Conservation (phyloP, 2,888 invertebrate species). For the Hyposoter didymator region DNA sequence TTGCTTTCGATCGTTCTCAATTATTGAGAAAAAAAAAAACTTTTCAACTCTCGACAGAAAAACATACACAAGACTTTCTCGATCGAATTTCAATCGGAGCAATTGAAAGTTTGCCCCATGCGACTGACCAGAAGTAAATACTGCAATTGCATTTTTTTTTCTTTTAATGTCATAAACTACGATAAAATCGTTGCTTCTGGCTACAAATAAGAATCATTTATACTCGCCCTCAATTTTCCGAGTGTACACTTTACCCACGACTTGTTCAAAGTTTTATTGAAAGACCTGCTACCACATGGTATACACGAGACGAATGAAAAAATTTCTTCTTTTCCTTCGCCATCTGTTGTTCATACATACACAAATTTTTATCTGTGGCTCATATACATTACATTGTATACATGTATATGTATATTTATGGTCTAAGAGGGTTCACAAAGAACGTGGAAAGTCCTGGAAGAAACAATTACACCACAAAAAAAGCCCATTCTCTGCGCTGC, state of each 20-base stretch:
- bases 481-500: conserved; percentile 64
- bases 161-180: not conserved
- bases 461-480: conserved; percentile 76
- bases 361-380: conserved; percentile 5
- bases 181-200: conserved; percentile 33
- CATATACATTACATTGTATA: conserved; percentile 1
- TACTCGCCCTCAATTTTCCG: conserved; percentile 34
- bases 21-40: conserved; percentile 30
- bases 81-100: conserved; percentile 49
- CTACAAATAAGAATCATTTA: conserved; percentile 39
- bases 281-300: conserved; percentile 8
- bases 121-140: conserved; percentile 16
- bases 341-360: conserved; percentile 9
- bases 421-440: conserved; percentile 47
- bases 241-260: conserved; percentile 9
- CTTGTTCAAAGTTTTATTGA: conserved; percentile 56
- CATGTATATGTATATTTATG: conserved; percentile 22
- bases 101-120: conserved; percentile 61
- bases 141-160: conserved; percentile 16
- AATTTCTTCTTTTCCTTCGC: conserved; percentile 35
- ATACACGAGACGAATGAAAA: conserved; percentile 51
- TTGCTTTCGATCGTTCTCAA: conserved; percentile 14
- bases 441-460: conserved; percentile 65
- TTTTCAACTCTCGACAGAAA: conserved; percentile 2
- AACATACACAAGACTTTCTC: not conserved